phyloP scores from a whole-genome alignment of 2,797 vertebrate species.

The Chiroxiphia lanceolata region DNA sequence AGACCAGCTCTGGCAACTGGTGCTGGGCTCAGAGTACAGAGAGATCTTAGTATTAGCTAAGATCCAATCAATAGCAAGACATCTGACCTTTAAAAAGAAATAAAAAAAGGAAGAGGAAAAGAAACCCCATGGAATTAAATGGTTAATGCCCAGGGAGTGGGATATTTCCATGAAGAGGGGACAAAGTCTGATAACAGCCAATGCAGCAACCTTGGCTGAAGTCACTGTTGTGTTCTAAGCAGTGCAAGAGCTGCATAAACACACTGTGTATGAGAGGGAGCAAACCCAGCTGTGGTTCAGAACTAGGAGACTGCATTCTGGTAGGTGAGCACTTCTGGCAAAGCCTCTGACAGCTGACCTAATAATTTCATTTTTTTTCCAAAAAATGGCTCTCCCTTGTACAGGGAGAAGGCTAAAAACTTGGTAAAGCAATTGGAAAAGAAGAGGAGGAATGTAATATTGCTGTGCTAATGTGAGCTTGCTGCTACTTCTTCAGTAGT shows the following conservation, averaged over 20 bases:
- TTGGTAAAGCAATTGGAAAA: not conserved
- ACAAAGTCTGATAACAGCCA: not conserved
- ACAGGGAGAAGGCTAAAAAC: not conserved
- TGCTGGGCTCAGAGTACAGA: not conserved
- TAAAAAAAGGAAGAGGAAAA: fast-evolving
- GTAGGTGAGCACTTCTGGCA: not conserved
- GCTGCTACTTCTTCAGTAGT: not conserved
- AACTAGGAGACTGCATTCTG: not conserved
- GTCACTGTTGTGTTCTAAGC: not conserved
- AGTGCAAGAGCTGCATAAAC: not conserved
- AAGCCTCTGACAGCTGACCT: not conserved
- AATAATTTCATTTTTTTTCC: not conserved
- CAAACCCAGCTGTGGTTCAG: not conserved
- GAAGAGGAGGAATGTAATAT: not conserved
- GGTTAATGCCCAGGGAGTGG: not conserved
- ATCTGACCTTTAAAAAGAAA: not conserved
- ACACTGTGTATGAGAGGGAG: fast-evolving
- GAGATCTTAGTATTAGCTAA: not conserved
- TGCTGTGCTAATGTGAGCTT: not conserved
- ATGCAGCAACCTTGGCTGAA: not conserved
- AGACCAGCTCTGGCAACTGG: not conserved
- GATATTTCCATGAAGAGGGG: not conserved
- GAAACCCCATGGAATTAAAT: not conserved
- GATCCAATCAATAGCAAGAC: not conserved
- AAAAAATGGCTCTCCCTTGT: not conserved